Evolutionary conservation across 2,797 vertebrate genomes (phyloP).

Genomic region (Hephaestus fuliginosus): DNA sequence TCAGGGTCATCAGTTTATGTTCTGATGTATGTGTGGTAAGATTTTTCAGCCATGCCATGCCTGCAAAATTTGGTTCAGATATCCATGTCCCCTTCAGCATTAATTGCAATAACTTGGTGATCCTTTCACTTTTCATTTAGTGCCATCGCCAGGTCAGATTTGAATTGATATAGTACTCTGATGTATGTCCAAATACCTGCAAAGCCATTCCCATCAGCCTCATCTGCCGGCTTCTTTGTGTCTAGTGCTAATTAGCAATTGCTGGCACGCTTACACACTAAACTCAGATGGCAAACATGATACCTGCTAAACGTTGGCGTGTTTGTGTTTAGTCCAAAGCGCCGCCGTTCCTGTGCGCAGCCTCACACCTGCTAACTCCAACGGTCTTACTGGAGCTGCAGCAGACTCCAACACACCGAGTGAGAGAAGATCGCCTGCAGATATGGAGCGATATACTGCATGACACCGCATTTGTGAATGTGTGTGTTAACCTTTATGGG

Average conservation of each 20-base stretch:
- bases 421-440: neutral
- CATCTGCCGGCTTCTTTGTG: neutral
- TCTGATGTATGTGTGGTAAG: neutral
- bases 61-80: neutral
- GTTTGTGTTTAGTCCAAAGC: neutral
- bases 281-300: neutral
- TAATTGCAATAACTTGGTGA: neutral
- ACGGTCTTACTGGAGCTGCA: neutral
- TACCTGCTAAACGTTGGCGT: neutral
- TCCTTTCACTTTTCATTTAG: neutral
- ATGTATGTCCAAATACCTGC: neutral
- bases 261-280: neutral
- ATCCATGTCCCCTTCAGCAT: neutral
- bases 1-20: constrained; percentile 1
- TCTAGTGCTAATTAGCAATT: neutral
- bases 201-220: neutral
- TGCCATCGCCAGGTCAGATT: neutral
- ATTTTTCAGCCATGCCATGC: neutral
- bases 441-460: neutral
- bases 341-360: neutral
- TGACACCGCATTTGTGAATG: neutral
- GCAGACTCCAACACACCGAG: neutral
- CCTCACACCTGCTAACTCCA: neutral
- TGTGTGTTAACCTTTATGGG: constrained; percentile 43
- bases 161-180: neutral